A percentile compares a stretch with the other conserved stretches of the same genome.
phyloP scores from a whole-genome alignment of 2,888 invertebrate genomes.

The Drosophila pegasa region DNA sequence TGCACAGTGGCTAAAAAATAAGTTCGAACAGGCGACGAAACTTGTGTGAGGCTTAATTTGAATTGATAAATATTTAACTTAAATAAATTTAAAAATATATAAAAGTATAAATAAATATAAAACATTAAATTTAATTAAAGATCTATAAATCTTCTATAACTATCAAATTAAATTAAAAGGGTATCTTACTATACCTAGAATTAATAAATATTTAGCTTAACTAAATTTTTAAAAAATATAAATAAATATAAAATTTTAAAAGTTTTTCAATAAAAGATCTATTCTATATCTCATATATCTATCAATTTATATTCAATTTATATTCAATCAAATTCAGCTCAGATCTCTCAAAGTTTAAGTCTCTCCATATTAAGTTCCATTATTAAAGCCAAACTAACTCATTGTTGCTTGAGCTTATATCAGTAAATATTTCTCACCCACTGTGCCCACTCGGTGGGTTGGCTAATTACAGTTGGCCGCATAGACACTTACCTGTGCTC shows the following conservation, averaged over 20 bases:
- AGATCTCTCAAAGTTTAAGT: not conserved
- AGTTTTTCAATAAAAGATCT: not conserved
- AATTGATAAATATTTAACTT: too few species aligned
- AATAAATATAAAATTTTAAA: not conserved
- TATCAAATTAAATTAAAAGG: not conserved
- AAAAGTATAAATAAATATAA: not conserved
- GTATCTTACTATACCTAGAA: too few species aligned
- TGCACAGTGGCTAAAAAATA: slow-evolving; percentile 26
- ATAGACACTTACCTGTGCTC: slow-evolving; percentile 75
- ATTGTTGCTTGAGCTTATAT: not conserved
- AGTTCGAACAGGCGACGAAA: not conserved
- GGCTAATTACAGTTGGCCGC: slow-evolving; percentile 23
- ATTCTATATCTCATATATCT: too few species aligned
- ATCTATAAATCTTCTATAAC: not conserved
- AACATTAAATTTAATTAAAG: not conserved
- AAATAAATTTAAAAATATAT: too few species aligned
- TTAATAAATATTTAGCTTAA: too few species aligned
- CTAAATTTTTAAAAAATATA: not conserved
- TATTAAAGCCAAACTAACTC: not conserved
- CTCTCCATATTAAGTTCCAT: not conserved
- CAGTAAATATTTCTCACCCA: slow-evolving; percentile 5
- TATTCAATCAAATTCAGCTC: not conserved
- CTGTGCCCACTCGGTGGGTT: slow-evolving; percentile 20
- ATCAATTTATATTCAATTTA: too few species aligned
- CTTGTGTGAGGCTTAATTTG: too few species aligned